phyloP scores from a whole-genome alignment of 2,113 vertebrate species.

The human (Homo sapiens) region GRCh38 chr18:27849501-27850000 shows the following conservation, averaged over 20 bases:
- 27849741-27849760: neutral
- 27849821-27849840: rapidly evolving
- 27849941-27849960: too few relatives aligned
- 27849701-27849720: neutral
- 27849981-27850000: too few relatives aligned
- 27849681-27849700: neutral
- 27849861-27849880: neutral
- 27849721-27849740: neutral
- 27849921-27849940: too few relatives aligned
- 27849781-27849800: too few relatives aligned
- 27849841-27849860: neutral
- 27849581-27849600: neutral
- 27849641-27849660: neutral
- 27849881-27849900: neutral
- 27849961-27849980: too few relatives aligned
- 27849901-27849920: neutral
- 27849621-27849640: neutral
- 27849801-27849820: neutral
- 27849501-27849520: neutral
- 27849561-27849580: slow-evolving; percentile 23
- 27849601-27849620: neutral
- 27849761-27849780: neutral
- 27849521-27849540: neutral
- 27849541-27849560: neutral
- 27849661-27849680: neutral